Evolutionary conservation across 2,888 invertebrate genomes (phyloP), one percentile per base, ranked within the genome.

Genomic region (Troides aeacus): DNA sequence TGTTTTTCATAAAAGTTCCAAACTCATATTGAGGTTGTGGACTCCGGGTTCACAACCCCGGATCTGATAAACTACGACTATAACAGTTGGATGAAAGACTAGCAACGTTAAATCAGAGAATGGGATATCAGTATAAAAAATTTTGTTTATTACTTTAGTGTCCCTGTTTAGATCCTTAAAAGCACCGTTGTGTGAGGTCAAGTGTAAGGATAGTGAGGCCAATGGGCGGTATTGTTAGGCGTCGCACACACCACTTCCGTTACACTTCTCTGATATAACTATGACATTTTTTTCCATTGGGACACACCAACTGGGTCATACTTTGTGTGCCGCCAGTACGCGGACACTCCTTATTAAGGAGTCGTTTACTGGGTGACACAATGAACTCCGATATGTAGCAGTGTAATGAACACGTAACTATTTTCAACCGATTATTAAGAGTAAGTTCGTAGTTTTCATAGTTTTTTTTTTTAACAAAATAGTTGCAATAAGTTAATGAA

Each of bases 231-330:
- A 81, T 86, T 85, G 81, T 77, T 72, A 86, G 77, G 80, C 86
- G 72, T 75, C 79, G 82, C 87, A 84, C 86, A 84, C 80, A 73
- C 72, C 77, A 78, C 87, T 89, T 91, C 91, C 91, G 92, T 90
- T 90, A 90, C 84, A 90, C 88, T 90, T 79, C 77, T 85, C 88
- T 87, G 87, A 86, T 88, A 87, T 87, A 88, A 88, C 85, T 86
- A 89, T 89, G 90, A 91, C 90, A 91, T 84, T 90, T 84, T 90
- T 90, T 84, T 88, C 90, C 90, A 89, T 85, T 74, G 89, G 89
- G 88, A 86, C 83, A 53, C 53, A 30, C 63, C 23, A 84, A 79
- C 81, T 86, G 75, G 85, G 80, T 66, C 83, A 76, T 71, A 70
- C 74, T 76, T 77, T 78, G 79, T 83, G 80, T 79, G 78, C 63